phyloP scores from a whole-genome alignment of 1,140 invertebrate species.

The Pachyrhynchus sulphureomaculatus region DNA sequence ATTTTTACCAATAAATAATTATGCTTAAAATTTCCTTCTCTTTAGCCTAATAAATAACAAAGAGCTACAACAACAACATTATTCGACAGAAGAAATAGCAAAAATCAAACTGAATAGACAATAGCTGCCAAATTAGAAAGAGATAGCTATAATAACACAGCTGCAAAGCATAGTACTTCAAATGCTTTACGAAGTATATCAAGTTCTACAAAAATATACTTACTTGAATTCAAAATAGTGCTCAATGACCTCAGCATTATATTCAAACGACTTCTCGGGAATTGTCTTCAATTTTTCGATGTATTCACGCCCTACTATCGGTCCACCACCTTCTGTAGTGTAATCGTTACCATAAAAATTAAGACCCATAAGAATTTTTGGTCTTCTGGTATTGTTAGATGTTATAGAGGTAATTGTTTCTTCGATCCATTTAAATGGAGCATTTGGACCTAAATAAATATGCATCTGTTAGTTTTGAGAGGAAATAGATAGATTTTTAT shows the following conservation, averaged over 20 bases:
- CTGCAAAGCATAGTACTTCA: too few relatives aligned
- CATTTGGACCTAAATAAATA: conserved; percentile 70
- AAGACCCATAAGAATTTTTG: conserved; percentile 83
- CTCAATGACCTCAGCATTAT: conserved; percentile 77
- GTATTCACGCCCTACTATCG: conserved; percentile 79
- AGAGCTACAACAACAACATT: too few relatives aligned
- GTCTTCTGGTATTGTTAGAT: conserved; percentile 62
- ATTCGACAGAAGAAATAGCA: too few relatives aligned
- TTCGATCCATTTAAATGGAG: conserved; percentile 81
- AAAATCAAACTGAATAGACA: too few relatives aligned
- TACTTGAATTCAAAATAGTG: conserved; percentile 87
- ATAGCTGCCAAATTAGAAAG: too few relatives aligned
- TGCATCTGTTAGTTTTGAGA: not conserved
- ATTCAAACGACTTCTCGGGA: conserved; percentile 70
- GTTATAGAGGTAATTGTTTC: conserved; percentile 74
- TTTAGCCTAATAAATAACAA: too few relatives aligned
- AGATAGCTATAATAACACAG: too few relatives aligned
- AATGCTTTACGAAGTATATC: too few relatives aligned
- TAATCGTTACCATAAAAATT: conserved; percentile 95
- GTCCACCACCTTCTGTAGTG: conserved; percentile 71
- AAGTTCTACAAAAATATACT: too few relatives aligned
- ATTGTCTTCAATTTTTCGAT: conserved; percentile 66
- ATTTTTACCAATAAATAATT: too few relatives aligned
- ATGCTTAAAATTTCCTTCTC: too few relatives aligned
- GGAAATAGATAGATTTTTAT: too few relatives aligned